Evolutionary conservation across 2,797 vertebrate species (phyloP), one percentile per base, ranked within the genome.

Genomic region (Aselliscus stoliczkanus): DNA sequence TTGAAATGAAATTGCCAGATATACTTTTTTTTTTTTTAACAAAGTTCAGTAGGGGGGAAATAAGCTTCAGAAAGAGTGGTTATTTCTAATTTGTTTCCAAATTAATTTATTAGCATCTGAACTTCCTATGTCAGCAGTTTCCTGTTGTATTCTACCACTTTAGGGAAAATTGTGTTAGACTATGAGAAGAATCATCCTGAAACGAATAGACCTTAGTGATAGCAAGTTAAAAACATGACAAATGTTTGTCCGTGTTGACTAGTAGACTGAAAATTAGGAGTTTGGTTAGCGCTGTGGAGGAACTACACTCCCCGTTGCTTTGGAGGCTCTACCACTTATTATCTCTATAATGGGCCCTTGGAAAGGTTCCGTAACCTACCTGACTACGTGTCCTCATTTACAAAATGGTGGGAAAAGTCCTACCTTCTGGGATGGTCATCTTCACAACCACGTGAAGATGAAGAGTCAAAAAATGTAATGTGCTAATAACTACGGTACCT

Each of bases 31-130:
- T 79, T 70, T 31, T 47, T 37, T 76, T 17, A 6, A 70, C 50
- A 73, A 29, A 84, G 44, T 96, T 95, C 29, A n/a, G n/a, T n/a
- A 42, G 42, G 44, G 34, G 58, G 11, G 27, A 54, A 73, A 86
- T n/a, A 75, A 69, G 4, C 20, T 88, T 94, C 58, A 83, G 42
- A 93, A 90, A 76, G 8, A 90, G 15, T 81, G 76, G 12, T 92
- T 84, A n/a, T 84, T 81, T 82, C 10, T 70, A 62, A 31, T 86
- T 90, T 96, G 14, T 93, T 95, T 88, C 64, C 65, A 93, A 47
- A 17, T 93, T 39, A 94, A 85, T 92, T 79, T 93, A 91, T 79
- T 94, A 91, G 69, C 20, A 27, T 95, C 67, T 77, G 90, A 90
- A 84, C 44, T 73, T 79, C n/a, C 23, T 58, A 9, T 87, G 29